Percentiles rank a stretch among this genome's conserved stretches.
These are phyloP conservation scores for Paedocypris sp. DNA, from an alignment of 2,113 vertebrate species.

Conservation along the genomic window DNA sequence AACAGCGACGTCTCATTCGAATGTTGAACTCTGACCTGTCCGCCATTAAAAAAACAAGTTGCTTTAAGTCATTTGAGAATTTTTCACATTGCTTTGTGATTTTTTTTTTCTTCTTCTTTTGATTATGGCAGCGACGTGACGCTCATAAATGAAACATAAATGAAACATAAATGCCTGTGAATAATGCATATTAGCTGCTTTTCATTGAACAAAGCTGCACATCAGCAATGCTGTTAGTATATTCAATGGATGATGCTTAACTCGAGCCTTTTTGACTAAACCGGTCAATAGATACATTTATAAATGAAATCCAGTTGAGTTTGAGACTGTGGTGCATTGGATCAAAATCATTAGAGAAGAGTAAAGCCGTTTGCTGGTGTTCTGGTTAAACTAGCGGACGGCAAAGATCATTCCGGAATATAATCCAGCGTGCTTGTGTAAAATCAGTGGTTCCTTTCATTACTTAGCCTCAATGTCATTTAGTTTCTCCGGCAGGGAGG, in stretches of 20 bases:
- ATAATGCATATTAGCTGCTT: conserved; percentile 6
- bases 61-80: too few relatives aligned
- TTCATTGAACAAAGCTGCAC: neutral
- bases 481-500: conserved; percentile 17
- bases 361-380: conserved; percentile 25
- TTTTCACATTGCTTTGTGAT: too few relatives aligned
- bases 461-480: conserved; percentile 27
- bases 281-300: too few relatives aligned
- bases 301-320: too few relatives aligned
- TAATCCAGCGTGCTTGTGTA: conserved; percentile 21
- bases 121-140: too few relatives aligned
- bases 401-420: conserved; percentile 33
- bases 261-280: too few relatives aligned
- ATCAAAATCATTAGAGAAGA: neutral
- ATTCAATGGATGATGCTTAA: neutral
- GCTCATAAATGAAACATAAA: conserved; percentile 8
- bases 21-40: too few relatives aligned
- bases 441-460: conserved; percentile 3
- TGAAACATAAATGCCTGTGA: neutral
- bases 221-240: neutral
- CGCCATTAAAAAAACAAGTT: too few relatives aligned
- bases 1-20: too few relatives aligned
- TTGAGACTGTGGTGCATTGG: neutral
- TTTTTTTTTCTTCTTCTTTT: too few relatives aligned
- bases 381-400: conserved; percentile 36